Conservation (phyloP, 2,113 vertebrate species). For the Miniopterus natalensis region DNA sequence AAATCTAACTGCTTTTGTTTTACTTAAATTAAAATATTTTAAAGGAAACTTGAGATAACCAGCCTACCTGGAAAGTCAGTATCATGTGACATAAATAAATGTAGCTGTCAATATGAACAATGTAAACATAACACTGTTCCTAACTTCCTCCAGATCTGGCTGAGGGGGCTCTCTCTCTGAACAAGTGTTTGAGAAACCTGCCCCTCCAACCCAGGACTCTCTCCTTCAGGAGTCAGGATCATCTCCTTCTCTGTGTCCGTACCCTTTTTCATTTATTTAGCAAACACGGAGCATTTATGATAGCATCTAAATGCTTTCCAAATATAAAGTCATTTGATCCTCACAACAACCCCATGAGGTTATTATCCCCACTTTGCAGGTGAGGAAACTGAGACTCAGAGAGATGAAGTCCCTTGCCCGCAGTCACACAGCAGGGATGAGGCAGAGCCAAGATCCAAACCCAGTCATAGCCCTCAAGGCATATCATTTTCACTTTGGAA, state of each 20-base stretch:
- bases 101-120: not conserved
- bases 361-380: not conserved
- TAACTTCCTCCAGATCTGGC: not conserved
- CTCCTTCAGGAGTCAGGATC: not conserved
- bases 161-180: not conserved
- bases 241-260: not conserved
- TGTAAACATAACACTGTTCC: not conserved
- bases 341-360: not conserved
- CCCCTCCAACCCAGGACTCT: not conserved
- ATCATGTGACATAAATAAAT: not conserved
- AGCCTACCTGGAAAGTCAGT: not conserved
- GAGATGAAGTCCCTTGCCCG: not conserved
- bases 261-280: not conserved
- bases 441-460: not conserved
- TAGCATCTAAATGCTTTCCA: not conserved
- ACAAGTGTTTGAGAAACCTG: not conserved
- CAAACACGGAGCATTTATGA: not conserved
- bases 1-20: slow-evolving; percentile 28
- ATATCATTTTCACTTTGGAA: not conserved
- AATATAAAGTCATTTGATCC: not conserved
- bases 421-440: not conserved
- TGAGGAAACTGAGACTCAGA: not conserved
- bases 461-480: not conserved
- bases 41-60: not conserved
- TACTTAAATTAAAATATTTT: not conserved